Conservation (phyloP, 2,113 vertebrate genomes). For the Merops nubicus region DNA sequence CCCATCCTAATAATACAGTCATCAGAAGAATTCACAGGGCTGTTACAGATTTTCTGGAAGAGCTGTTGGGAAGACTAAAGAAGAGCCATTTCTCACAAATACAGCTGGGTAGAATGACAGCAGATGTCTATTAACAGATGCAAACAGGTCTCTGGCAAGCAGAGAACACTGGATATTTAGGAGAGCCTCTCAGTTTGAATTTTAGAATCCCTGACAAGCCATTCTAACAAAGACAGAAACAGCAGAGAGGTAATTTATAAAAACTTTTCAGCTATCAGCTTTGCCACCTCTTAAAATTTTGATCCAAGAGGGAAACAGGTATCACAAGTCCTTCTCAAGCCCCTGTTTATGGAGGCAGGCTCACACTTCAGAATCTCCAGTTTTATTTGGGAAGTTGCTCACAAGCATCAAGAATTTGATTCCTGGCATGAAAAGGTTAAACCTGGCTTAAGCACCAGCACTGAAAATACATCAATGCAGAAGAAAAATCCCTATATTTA, state of each 20-base stretch:
- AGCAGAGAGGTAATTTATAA: background rate
- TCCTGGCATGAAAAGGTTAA: background rate
- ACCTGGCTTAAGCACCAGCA: rapidly evolving
- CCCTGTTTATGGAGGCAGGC: background rate
- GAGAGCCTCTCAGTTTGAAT: background rate
- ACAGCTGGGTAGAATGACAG: background rate
- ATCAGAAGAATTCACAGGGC: background rate
- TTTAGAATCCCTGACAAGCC: background rate
- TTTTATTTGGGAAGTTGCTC: background rate
- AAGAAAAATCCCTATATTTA: background rate
- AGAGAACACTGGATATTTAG: background rate
- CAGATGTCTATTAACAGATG: rapidly evolving
- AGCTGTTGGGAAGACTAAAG: background rate
- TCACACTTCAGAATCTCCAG: background rate
- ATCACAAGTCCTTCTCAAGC: background rate
- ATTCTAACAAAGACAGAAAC: background rate
- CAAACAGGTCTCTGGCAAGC: background rate
- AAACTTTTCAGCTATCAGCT: background rate
- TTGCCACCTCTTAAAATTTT: background rate
- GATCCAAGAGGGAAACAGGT: background rate
- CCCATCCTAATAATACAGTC: background rate
- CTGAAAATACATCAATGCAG: background rate
- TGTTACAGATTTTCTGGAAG: background rate
- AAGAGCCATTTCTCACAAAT: background rate
- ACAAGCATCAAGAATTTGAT: background rate